phyloP scores from a whole-genome alignment of 2,797 vertebrate species.

The Ataeniobius toweri region DNA sequence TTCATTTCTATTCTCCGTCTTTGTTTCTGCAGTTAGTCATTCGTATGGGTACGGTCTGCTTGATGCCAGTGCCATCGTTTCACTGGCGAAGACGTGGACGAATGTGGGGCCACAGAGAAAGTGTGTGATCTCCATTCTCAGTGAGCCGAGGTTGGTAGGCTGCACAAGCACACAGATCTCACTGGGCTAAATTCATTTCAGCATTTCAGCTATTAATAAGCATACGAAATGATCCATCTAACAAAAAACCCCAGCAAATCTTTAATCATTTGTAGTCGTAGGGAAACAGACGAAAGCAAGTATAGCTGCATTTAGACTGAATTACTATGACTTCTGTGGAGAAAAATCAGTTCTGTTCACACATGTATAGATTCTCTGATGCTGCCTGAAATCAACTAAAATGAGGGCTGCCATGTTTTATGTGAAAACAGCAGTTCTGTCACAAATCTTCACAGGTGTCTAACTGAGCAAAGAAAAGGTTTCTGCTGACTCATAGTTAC shows the following conservation, averaged over 20 bases:
- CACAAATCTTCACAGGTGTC: neutral
- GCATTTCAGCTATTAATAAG: neutral
- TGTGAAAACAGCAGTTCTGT: neutral
- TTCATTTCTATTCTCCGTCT: constrained; percentile 11
- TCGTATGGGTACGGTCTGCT: constrained; percentile 96
- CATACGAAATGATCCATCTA: neutral
- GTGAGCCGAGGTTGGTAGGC: constrained; percentile 86
- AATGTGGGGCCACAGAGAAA: constrained; percentile 89
- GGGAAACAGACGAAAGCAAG: neutral
- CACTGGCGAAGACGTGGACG: constrained; percentile 90
- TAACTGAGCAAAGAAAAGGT: neutral
- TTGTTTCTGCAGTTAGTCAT: constrained; percentile 88
- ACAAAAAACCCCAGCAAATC: neutral
- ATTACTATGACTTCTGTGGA: neutral
- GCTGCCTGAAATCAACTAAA: neutral
- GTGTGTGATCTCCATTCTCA: constrained; percentile 87
- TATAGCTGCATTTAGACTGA: neutral
- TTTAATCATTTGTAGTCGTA: neutral
- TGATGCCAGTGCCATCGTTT: constrained; percentile 91
- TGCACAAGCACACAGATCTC: neutral
- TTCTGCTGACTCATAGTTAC: neutral
- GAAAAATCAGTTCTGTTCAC: neutral
- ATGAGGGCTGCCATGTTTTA: neutral
- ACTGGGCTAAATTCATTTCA: neutral
- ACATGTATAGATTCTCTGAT: no score